Percentiles rank a stretch among this genome's conserved stretches.
phyloP scores from a whole-genome alignment of 92 coral and sea anemone genomes.

The Pocillopora grandis region DNA sequence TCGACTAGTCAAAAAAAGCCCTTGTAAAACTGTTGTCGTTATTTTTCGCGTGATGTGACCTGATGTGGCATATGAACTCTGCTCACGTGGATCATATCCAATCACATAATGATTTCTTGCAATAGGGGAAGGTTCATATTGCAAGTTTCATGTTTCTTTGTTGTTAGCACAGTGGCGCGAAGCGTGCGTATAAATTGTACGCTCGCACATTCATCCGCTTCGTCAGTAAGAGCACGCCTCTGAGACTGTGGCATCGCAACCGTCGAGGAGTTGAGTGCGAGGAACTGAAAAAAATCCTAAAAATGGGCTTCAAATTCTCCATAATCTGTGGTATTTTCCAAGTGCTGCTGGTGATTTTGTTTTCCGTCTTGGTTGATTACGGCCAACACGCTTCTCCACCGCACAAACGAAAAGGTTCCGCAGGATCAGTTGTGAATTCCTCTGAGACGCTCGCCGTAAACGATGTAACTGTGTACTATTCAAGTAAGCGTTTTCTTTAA shows the following conservation, averaged over 20 bases:
- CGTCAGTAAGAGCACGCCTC: too few relatives aligned
- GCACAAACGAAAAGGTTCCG: conserved; percentile 43
- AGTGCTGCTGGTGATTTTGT: conserved; percentile 62
- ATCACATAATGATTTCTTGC: too few relatives aligned
- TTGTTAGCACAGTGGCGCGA: too few relatives aligned
- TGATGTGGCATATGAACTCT: too few relatives aligned
- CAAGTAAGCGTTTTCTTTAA: conserved; percentile 48
- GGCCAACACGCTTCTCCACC: conserved; percentile 73
- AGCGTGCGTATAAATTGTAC: too few relatives aligned
- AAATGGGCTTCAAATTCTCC: conserved; percentile 66
- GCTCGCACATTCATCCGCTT: too few relatives aligned
- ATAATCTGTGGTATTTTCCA: conserved; percentile 65
- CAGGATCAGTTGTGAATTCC: conserved; percentile 7
- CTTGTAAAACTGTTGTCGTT: too few relatives aligned
- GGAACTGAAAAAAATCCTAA: not conserved
- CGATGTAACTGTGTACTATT: conserved; percentile 61
- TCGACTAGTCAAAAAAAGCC: too few relatives aligned
- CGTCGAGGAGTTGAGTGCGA: not conserved
- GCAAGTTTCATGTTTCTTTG: too few relatives aligned
- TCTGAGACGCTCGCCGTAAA: conserved; percentile 45
- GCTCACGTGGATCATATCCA: too few relatives aligned
- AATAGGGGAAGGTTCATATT: too few relatives aligned
- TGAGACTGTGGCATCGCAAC: not conserved
- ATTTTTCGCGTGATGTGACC: too few relatives aligned
- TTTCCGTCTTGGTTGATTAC: conserved; percentile 72